Percentiles rank a stretch among this genome's conserved stretches.
phyloP scores from a whole-genome alignment of 37 sponge, comb jelly and placozoan species.

The Cliona cf. orientalis region DNA sequence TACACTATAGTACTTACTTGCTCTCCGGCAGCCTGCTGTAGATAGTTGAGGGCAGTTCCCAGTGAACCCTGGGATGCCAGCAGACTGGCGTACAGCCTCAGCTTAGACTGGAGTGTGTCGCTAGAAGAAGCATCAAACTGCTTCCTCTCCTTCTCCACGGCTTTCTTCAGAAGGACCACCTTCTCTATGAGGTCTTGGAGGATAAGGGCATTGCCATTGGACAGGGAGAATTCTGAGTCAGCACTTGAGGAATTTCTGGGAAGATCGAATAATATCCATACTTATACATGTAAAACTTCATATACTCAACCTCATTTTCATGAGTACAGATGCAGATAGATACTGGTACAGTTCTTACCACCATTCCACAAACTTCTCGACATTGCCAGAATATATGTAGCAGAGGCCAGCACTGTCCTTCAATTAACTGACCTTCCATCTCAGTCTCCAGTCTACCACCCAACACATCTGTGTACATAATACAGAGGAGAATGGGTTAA shows the following conservation, averaged over 20 bases:
- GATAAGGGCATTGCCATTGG: constrained; percentile 28
- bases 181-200: constrained; percentile 95
- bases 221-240: too few species aligned
- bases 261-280: too few species aligned
- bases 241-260: too few species aligned
- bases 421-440: constrained; percentile 63
- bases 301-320: too few species aligned
- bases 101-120: constrained; percentile 34
- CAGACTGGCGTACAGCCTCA: constrained; percentile 61
- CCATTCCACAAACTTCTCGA: constrained; percentile 81
- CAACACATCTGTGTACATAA: constrained; percentile 59
- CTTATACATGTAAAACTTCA: too few species aligned
- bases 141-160: constrained; percentile 84
- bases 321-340: too few species aligned
- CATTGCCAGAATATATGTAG: constrained; percentile 96
- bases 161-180: constrained; percentile 80
- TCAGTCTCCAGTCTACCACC: constrained; percentile 84
- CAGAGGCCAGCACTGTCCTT: constrained; percentile 89
- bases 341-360: too few species aligned
- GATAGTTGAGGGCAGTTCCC: constrained; percentile 56
- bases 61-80: constrained; percentile 83
- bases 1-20: not conserved
- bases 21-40: constrained; percentile 15
- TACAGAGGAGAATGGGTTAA: too few species aligned
- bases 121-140: constrained; percentile 26